Evolutionary conservation across 2,797 vertebrate species (phyloP), one percentile per base, ranked within the genome.

Genomic region (Linurgus olivaceus): DNA sequence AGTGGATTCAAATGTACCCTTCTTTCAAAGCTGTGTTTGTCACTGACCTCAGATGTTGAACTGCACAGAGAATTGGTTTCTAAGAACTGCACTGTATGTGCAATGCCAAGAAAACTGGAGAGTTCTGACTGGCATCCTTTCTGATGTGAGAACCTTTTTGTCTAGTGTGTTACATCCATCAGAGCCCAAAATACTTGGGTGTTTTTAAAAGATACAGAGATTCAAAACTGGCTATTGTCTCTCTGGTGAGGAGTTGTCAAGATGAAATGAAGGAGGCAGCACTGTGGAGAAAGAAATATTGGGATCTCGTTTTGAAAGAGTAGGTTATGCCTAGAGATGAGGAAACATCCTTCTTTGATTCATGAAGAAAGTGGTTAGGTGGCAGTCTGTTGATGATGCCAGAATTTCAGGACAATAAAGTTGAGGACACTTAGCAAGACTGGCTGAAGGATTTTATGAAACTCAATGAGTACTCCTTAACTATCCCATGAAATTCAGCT

Each of bases 1-100:
- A 91, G 72, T 78, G 92, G 68, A 86, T 93, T 93, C 90, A 92
- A 76, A 97, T 58, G 63, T 77, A 74, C n/a, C 52, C 75, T 93
- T 93, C 90, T 93, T 95, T 95, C 88, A 94, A 68, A 89, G 93
- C 84, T 63, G 50, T 89, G 65, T 83, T 96, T 91, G 92, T 88
- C 50, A 59, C 78, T 95, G 91, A 92, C 89, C 92, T 89, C 38
- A 0, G 38, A 80, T 79, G 35, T 62, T 91, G 78, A 86, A 82
- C 67, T 0, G 3, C 62, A 80, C 81, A 66, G 33, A 73, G 74
- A 94, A 89, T 89, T 82, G 35, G 52, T 83, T 93, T 94, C 91
- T 90, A 74, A 93, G 88, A 61, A 26, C 73, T 44, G 58, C 42
- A 18, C 74, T 76, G 37, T 57, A 37, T 72, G 68, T 79, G 84